phyloP scores from a whole-genome alignment of 2,888 invertebrate species.

The Polyommatus iphigenia region DNA sequence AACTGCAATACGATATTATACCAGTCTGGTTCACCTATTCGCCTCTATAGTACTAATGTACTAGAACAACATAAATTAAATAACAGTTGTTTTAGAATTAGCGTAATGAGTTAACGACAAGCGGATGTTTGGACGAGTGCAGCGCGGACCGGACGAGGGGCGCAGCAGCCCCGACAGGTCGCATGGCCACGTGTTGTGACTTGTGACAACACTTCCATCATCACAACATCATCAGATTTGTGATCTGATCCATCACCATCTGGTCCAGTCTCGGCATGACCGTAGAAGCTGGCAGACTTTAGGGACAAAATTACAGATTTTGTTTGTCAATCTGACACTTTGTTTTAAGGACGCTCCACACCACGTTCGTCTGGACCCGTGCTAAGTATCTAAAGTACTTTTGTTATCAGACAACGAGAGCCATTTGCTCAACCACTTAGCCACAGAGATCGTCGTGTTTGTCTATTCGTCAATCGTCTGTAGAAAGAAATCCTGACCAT shows the following conservation, averaged over 20 bases:
- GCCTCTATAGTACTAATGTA: neutral
- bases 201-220: neutral
- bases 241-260: neutral
- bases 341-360: too few species aligned
- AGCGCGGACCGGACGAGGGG: constrained; percentile 3
- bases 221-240: neutral
- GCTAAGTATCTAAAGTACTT: too few species aligned
- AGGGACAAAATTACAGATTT: too few species aligned
- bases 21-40: neutral
- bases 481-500: too few species aligned
- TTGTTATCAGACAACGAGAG: too few species aligned
- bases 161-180: neutral
- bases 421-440: too few species aligned
- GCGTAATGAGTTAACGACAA: neutral
- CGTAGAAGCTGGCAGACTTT: too few species aligned
- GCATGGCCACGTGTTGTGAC: neutral
- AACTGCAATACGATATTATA: neutral
- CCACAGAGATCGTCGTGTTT: too few species aligned
- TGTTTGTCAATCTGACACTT: too few species aligned
- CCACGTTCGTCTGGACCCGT: too few species aligned
- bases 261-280: too few species aligned
- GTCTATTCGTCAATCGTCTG: too few species aligned
- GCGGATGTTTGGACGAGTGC: neutral
- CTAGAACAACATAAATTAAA: neutral
- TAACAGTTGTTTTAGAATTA: neutral